Evolutionary conservation across 2,113 vertebrate genomes (phyloP).

Genomic region (Serinus canaria): DNA sequence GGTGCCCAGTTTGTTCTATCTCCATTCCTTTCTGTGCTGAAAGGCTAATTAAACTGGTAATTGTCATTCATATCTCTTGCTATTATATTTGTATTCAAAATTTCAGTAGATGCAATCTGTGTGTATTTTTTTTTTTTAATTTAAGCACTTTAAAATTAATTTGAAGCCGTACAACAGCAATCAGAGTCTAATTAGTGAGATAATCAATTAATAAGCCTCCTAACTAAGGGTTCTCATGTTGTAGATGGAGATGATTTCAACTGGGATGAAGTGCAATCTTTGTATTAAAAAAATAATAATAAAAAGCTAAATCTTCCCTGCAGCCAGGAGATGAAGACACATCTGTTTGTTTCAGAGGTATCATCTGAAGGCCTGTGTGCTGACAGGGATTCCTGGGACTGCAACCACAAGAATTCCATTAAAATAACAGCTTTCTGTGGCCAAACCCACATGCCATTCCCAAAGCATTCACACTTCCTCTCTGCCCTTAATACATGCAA

Average conservation of each 20-base stretch:
- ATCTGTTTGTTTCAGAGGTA: not conserved
- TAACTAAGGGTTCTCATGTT: conserved; percentile 3
- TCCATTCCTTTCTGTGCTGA: not conserved
- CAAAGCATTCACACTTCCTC: not conserved
- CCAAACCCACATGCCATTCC: not conserved
- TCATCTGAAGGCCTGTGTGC: not conserved
- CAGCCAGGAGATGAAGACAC: not conserved
- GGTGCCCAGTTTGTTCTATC: not conserved
- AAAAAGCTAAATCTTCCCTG: not conserved
- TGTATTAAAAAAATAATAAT: not conserved
- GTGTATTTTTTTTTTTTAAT: not conserved
- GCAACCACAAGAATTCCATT: not conserved
- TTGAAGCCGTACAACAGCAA: not conserved
- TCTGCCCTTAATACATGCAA: conserved; percentile 4
- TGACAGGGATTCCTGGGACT: not conserved
- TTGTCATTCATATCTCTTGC: conserved; percentile 19
- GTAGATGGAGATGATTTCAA: not conserved
- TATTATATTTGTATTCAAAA: conserved; percentile 45
- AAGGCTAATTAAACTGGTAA: conserved; percentile 43
- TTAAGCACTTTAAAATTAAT: conserved; percentile 43
- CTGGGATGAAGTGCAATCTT: not conserved
- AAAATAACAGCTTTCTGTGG: conserved; percentile 3
- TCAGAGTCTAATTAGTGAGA: conserved; percentile 38
- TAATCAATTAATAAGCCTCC: conserved; percentile 57
- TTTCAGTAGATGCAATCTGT: conserved; percentile 27